Evolutionary conservation across 1,140 invertebrate species (phyloP).

Genomic region (Pseudomyrmex sp.): DNA sequence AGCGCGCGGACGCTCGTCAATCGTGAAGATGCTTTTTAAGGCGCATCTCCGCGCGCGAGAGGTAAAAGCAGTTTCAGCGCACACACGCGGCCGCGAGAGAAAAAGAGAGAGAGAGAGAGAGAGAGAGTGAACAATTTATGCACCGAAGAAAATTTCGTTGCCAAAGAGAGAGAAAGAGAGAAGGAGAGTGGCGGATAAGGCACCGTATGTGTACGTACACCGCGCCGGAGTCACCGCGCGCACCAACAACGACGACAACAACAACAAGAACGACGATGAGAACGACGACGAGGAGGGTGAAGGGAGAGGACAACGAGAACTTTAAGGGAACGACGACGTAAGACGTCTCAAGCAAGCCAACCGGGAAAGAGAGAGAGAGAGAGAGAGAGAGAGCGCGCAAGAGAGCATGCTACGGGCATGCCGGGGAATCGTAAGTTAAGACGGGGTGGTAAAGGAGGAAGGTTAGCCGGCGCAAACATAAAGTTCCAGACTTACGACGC

Average conservation of each 20-base stretch:
- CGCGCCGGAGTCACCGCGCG: conserved; percentile 37
- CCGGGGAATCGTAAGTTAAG: conserved; percentile 85
- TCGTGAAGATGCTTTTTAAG: conserved; percentile 34
- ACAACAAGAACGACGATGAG: not conserved
- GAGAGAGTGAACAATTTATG: conserved; percentile 67
- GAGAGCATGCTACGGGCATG: conserved; percentile 68
- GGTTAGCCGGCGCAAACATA: conserved; percentile 84
- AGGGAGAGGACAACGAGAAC: conserved; percentile 57
- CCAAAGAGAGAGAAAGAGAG: conserved; percentile 11
- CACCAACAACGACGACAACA: conserved; percentile 3
- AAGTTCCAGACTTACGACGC: conserved; percentile 86
- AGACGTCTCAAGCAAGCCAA: conserved; percentile 83
- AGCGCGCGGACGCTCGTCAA: conserved; percentile 38
- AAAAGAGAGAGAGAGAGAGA: conserved; percentile 18
- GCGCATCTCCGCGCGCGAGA: conserved; percentile 13
- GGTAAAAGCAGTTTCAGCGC: conserved; percentile 19
- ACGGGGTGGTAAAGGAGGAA: conserved; percentile 76
- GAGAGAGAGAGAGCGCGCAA: not conserved
- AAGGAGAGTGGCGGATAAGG: conserved; percentile 48
- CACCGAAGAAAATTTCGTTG: conserved; percentile 65
- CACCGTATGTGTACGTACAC: conserved; percentile 39
- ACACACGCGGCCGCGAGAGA: conserved; percentile 5
- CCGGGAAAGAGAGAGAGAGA: conserved; percentile 12
- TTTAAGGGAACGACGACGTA: conserved; percentile 74
- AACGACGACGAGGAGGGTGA: conserved; percentile 32